A percentile compares a stretch with the other conserved stretches of the same genome.
Evolutionary conservation across 2,888 invertebrate genomes (phyloP).

Genomic region (Cheiracanthium punctorium): DNA sequence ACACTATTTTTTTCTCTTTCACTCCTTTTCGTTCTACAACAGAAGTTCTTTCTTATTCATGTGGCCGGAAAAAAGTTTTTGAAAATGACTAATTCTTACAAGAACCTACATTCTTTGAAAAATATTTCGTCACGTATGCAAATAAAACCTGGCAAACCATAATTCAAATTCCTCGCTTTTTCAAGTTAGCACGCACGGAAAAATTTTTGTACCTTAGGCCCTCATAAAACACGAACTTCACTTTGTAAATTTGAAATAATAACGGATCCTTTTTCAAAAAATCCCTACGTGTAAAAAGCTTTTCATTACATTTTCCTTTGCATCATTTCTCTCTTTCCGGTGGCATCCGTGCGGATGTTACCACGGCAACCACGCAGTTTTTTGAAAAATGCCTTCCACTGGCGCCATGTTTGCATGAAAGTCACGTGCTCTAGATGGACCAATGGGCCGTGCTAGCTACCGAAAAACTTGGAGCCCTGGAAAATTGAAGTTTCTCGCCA

Average conservation of each 20-base stretch:
- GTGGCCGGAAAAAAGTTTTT: not conserved
- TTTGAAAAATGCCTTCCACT: slow-evolving; percentile 67
- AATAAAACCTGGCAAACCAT: not conserved
- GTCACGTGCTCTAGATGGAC: slow-evolving; percentile 63
- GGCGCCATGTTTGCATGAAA: slow-evolving; percentile 34
- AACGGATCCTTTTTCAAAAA: slow-evolving; percentile 18
- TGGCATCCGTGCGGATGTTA: slow-evolving; percentile 66
- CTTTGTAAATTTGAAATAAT: slow-evolving; percentile 15
- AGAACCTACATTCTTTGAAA: not conserved
- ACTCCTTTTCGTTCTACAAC: not conserved
- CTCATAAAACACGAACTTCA: slow-evolving; percentile 4
- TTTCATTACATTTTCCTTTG: slow-evolving; percentile 65
- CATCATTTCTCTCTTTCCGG: slow-evolving; percentile 68
- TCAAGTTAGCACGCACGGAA: slow-evolving; percentile 2
- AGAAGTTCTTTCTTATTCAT: not conserved
- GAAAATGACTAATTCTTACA: slow-evolving; percentile 7
- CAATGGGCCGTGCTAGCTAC: slow-evolving; percentile 63
- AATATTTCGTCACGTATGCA: slow-evolving; percentile 10
- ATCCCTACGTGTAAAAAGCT: slow-evolving; percentile 64
- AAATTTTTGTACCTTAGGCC: not conserved
- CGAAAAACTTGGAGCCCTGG: slow-evolving; percentile 67
- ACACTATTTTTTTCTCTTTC: not conserved
- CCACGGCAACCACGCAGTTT: slow-evolving; percentile 54
- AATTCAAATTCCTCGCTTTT: slow-evolving; percentile 9
- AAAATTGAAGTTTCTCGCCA: slow-evolving; percentile 69